Evolutionary conservation across 2,113 vertebrate species (phyloP), one percentile per base, ranked within the genome.

Genomic region (Phaethon lepturus): DNA sequence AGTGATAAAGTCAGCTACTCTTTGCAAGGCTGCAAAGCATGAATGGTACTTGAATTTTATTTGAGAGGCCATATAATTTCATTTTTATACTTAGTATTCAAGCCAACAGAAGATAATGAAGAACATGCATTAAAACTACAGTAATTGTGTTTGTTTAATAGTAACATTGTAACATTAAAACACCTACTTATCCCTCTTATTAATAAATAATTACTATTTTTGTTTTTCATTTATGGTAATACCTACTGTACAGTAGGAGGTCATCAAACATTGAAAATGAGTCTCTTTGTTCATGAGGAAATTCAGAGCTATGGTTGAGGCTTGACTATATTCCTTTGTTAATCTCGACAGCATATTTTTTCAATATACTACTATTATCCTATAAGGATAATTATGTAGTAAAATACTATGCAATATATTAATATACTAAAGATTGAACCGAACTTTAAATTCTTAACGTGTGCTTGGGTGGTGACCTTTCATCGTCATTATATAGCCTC

Each of bases 121-220:
- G 7, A 59, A 14, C 63, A 59, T 84, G 20, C 17, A 81, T 90
- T 92, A 77, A 66, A 90, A 47, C 42, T 28, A 47, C 45, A 74
- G 47, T 88, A 86, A 76, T 44, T 63, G 11, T 87, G 24, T 93
- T 79, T 95, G 50, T 82, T 95, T 93, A 86, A 76, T 45, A 71
- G 29, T 63, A 77, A 50, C 33, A 47, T 13, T 52, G 47, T 78
- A 74, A 60, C 11, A 67, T 69, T 74, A 63, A 80, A 74, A 11
- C 13, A 62, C 35, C 25, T 79, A 26, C 17, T 86, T 92, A 55
- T 86, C 5, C 15, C 73, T 31, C 55, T 75, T 88, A 74, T 86
- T 84, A 86, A 86, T 88, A 90, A 93, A 60, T 82, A 86, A 82
- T 80, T 76, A 47, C 28, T 83, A 5, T 11, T 80, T 66, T 86